Percentiles rank a stretch among this genome's conserved stretches.
Conservation (phyloP, 1,140 invertebrate species). For the Oryzaephilus surinamensis region DNA sequence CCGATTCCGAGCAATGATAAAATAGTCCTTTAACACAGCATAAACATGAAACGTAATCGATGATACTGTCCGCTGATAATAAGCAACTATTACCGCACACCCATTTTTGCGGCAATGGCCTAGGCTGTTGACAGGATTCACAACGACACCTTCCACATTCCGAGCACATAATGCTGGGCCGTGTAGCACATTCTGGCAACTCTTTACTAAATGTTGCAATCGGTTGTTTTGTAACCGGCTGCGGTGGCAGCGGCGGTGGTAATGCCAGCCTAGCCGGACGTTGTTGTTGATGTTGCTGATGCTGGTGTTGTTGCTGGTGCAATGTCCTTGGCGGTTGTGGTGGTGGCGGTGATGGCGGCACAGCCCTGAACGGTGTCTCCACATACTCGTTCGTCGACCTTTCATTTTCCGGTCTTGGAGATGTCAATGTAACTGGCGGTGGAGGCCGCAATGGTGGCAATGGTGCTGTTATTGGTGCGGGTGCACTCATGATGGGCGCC, state of each 20-base stretch:
- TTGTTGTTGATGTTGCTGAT: too few relatives aligned
- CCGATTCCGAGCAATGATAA: slow-evolving; percentile 79
- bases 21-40: slow-evolving; percentile 88
- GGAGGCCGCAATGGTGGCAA: slow-evolving; percentile 36
- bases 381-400: slow-evolving; percentile 74
- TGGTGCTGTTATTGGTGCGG: slow-evolving; percentile 31
- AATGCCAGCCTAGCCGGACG: slow-evolving; percentile 25
- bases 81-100: slow-evolving; percentile 76
- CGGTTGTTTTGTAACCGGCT: slow-evolving; percentile 47
- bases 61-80: slow-evolving; percentile 72
- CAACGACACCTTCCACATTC: slow-evolving; percentile 79
- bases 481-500: slow-evolving; percentile 38
- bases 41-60: slow-evolving; percentile 83
- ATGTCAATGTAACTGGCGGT: slow-evolving; percentile 49
- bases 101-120: slow-evolving; percentile 76
- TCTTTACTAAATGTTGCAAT: slow-evolving; percentile 44
- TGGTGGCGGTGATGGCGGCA: slow-evolving; percentile 27
- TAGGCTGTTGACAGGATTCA: slow-evolving; percentile 72
- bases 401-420: slow-evolving; percentile 65
- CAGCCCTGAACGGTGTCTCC: slow-evolving; percentile 60
- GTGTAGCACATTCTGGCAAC: slow-evolving; percentile 15
- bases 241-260: slow-evolving; percentile 27
- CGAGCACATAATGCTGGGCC: slow-evolving; percentile 28
- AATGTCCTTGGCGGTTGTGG: slow-evolving; percentile 20
- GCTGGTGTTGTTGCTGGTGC: too few relatives aligned